Evolutionary conservation across 2,888 invertebrate species (phyloP).

Genomic region (Thysanoteuthis rhombus): DNA sequence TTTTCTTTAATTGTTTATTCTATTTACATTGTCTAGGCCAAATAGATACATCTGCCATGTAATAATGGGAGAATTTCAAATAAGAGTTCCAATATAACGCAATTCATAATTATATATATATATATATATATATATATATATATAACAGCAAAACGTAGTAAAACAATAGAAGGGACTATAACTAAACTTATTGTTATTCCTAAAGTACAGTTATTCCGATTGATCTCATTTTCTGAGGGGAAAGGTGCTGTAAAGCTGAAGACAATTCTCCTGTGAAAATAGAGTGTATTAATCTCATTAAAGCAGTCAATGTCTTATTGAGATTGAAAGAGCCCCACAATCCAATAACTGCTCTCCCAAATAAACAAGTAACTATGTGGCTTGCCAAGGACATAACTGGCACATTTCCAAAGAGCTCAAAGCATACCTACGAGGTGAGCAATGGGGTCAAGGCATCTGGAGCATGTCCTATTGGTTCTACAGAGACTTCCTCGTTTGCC

Average conservation of each 20-base stretch:
- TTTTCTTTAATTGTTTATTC: too few relatives aligned
- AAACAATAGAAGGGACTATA: not conserved
- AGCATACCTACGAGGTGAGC: not conserved
- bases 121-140: too few relatives aligned
- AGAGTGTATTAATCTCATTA: not conserved
- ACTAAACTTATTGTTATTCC: not conserved
- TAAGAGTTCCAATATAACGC: too few relatives aligned
- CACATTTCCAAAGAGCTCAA: not conserved
- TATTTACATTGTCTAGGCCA: too few relatives aligned
- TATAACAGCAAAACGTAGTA: not conserved
- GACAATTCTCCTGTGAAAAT: not conserved
- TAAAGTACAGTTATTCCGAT: not conserved
- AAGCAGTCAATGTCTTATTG: not conserved
- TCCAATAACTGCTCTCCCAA: not conserved
- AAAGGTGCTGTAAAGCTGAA: not conserved
- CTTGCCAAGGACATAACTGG: not conserved
- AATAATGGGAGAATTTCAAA: too few relatives aligned
- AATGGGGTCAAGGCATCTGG: constrained; percentile 12
- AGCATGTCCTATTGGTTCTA: not conserved
- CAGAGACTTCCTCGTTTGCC: not conserved
- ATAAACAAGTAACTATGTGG: not conserved
- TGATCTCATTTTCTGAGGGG: not conserved
- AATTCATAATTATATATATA: too few relatives aligned
- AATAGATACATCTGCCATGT: too few relatives aligned
- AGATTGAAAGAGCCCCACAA: not conserved